Evolutionary conservation across 30 jellyfish, hydroid and myxozoan species (phyloP).

Genomic region (Catostylus mosaicus): DNA sequence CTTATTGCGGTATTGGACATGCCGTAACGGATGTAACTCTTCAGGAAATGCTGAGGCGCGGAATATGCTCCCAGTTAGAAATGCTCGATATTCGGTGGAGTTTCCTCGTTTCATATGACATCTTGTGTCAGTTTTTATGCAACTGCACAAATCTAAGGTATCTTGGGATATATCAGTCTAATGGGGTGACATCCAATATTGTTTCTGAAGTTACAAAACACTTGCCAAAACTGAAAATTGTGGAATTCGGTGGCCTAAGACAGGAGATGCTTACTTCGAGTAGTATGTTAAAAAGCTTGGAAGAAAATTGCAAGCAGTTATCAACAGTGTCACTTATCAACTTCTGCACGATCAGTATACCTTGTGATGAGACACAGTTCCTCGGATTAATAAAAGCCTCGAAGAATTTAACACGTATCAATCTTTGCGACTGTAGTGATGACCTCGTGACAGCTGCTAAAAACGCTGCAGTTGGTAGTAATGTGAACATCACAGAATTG

Average conservation of each 20-base stretch:
- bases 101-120: conserved; percentile 71
- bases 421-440: conserved; percentile 88
- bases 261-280: conserved; percentile 72
- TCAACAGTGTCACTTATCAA: conserved; percentile 88
- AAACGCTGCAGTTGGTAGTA: conserved; percentile 27
- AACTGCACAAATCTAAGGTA: conserved; percentile 70
- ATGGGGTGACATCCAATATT: conserved; percentile 65
- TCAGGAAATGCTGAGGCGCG: conserved; percentile 46
- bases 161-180: conserved; percentile 91
- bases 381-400: conserved; percentile 33
- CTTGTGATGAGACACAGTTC: conserved; percentile 67
- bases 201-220: conserved; percentile 56
- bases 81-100: conserved; percentile 98
- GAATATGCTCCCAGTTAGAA: conserved; percentile 57
- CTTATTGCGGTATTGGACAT: conserved; percentile 97
- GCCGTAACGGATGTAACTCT: conserved; percentile 89
- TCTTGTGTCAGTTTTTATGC: conserved; percentile 56
- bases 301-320: conserved; percentile 55
- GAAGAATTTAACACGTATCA: conserved; percentile 62
- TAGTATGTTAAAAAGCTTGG: conserved; percentile 52
- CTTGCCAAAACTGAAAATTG: conserved; percentile 62
- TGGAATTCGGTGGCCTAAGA: conserved; percentile 87
- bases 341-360: conserved; percentile 46
- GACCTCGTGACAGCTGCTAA: conserved; percentile 70
- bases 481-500: conserved; percentile 75